These are phyloP conservation scores for Equus quagga DNA, from an alignment of 2,113 vertebrate genomes.

Conservation along the genomic window DNA sequence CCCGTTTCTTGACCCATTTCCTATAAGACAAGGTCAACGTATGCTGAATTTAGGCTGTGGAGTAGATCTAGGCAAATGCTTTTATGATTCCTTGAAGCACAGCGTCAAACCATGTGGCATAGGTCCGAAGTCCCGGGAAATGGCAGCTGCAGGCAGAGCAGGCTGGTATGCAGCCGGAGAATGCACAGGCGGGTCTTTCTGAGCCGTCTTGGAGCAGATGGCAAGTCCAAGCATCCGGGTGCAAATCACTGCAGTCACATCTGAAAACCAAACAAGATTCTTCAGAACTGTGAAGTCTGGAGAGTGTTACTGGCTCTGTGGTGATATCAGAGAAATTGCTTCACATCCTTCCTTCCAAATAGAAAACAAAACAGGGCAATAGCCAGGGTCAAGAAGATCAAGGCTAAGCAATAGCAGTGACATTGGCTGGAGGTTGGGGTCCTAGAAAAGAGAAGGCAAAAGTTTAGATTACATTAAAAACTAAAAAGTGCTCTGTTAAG, in stretches of 20 bases:
- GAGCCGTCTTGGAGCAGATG: neutral
- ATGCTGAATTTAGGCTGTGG: neutral
- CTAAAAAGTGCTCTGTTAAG: neutral
- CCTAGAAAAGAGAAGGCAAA: neutral
- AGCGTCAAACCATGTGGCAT: neutral
- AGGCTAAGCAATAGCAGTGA: neutral
- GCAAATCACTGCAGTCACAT: neutral
- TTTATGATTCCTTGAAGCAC: neutral
- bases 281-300: neutral
- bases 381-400: neutral
- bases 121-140: neutral
- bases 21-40: neutral
- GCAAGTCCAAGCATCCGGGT: neutral
- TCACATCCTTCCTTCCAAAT: neutral
- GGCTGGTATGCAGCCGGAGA: neutral
- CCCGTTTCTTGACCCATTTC: neutral
- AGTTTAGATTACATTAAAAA: neutral
- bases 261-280: constrained; percentile 17
- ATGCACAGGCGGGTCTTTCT: neutral
- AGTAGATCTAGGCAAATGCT: neutral
- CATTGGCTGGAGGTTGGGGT: neutral
- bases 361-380: neutral
- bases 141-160: neutral
- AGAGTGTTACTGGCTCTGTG: neutral
- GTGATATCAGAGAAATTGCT: neutral